Conservation (phyloP, 2,797 vertebrate species). For the Danio tinwini region DNA sequence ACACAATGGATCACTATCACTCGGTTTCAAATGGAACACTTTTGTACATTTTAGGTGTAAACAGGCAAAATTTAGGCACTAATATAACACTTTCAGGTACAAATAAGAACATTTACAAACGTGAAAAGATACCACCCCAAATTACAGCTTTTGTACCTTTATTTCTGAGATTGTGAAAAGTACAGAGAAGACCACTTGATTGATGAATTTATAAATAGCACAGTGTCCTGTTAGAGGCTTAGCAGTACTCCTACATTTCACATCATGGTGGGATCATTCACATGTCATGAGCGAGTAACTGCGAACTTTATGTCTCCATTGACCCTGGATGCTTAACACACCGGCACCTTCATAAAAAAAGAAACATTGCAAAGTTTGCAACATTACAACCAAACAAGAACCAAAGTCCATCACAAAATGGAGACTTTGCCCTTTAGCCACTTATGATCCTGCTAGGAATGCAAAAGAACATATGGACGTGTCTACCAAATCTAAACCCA, state of each 20-base stretch:
- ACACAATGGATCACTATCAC: too few relatives aligned
- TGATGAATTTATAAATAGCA: background rate
- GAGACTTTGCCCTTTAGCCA: slow-evolving; percentile 3
- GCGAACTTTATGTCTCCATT: background rate
- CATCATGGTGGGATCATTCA: background rate
- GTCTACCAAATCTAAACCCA: background rate
- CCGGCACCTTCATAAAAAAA: background rate
- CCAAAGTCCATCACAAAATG: background rate
- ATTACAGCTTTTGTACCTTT: too few relatives aligned
- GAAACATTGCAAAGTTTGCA: slow-evolving; percentile 6
- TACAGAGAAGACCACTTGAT: background rate
- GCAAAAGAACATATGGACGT: slow-evolving; percentile 9
- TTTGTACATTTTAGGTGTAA: too few relatives aligned
- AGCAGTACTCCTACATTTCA: background rate
- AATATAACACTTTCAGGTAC: too few relatives aligned
- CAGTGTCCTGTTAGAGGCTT: too few relatives aligned
- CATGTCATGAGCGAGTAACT: background rate
- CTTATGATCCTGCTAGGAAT: background rate
- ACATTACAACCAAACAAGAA: background rate
- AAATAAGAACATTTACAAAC: too few relatives aligned
- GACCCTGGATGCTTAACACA: background rate
- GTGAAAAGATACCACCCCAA: too few relatives aligned
- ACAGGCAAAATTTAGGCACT: too few relatives aligned
- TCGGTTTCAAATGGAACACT: too few relatives aligned
- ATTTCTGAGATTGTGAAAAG: too few relatives aligned